Evolutionary conservation across 2,797 vertebrate species (phyloP).

Genomic region (Melanotaenia nigrans): DNA sequence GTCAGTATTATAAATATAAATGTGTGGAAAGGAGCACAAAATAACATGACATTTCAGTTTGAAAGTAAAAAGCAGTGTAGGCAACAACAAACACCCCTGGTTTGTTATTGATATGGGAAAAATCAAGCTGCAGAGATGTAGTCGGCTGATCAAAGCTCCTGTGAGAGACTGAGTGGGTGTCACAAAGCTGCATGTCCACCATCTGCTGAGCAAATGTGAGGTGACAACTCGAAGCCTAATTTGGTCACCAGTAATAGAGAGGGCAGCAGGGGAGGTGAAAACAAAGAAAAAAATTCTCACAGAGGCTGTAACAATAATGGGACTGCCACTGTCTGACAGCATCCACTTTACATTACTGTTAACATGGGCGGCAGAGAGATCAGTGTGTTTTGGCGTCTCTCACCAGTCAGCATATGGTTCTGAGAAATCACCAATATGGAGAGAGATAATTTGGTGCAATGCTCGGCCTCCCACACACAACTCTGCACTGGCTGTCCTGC

Average conservation of each 20-base stretch:
- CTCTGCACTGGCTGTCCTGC: conserved; percentile 10
- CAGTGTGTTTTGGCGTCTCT: conserved; percentile 20
- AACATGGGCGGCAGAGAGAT: conserved; percentile 36
- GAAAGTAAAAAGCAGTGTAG: background rate
- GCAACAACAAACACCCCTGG: background rate
- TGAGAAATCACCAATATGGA: conserved; percentile 54
- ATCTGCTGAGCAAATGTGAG: conserved; percentile 42
- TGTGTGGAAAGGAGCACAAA: background rate
- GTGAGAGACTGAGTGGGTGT: conserved; percentile 18
- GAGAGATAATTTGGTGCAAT: conserved; percentile 30
- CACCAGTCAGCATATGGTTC: conserved; percentile 41
- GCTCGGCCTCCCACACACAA: conserved; percentile 41
- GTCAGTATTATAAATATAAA: background rate
- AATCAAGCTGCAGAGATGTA: conserved; percentile 6
- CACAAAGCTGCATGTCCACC: conserved; percentile 2
- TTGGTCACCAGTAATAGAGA: conserved; percentile 43
- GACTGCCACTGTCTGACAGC: conserved; percentile 15
- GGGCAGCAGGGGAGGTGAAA: conserved; percentile 18
- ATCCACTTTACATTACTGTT: conserved; percentile 31
- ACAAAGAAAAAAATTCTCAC: conserved; percentile 16
- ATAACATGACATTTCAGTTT: background rate
- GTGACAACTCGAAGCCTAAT: conserved; percentile 41
- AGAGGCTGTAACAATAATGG: background rate
- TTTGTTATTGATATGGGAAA: background rate
- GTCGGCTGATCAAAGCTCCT: background rate